A percentile compares a stretch with the other conserved stretches of the same genome.
Conservation (phyloP, 2,113 vertebrate species). For the Cochlearius cochlearius region DNA sequence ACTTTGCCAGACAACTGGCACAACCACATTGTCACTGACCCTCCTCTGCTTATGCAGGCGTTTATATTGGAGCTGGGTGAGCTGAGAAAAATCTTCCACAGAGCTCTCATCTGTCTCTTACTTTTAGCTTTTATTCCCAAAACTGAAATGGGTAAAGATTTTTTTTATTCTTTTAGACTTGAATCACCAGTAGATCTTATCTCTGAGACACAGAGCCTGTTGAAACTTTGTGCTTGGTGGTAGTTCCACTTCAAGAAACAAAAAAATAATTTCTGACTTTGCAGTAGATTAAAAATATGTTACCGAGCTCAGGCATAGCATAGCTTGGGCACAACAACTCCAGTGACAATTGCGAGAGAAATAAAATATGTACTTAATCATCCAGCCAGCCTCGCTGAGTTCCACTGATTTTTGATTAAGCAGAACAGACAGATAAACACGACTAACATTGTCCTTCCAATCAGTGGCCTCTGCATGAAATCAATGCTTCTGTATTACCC, state of each 20-base stretch:
- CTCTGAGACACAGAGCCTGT: background rate
- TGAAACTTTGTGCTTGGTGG: background rate
- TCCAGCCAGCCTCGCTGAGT: background rate
- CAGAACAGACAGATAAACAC: constrained; percentile 20
- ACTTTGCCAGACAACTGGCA: background rate
- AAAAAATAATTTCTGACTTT: background rate
- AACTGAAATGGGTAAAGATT: background rate
- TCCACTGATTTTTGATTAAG: constrained; percentile 37
- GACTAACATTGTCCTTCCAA: constrained; percentile 3
- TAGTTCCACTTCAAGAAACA: background rate
- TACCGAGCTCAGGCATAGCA: background rate
- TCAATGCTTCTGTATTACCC: background rate
- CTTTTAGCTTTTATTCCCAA: background rate
- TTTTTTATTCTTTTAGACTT: background rate
- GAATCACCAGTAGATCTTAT: background rate
- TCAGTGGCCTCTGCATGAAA: background rate
- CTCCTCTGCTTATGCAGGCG: background rate
- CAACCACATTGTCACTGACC: background rate
- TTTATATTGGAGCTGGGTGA: background rate
- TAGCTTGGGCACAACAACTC: background rate
- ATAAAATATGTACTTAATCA: constrained; percentile 4
- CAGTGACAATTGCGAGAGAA: background rate
- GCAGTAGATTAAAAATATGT: background rate
- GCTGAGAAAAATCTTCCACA: background rate
- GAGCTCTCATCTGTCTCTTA: background rate